A percentile compares a stretch with the other conserved stretches of the same genome.
These are phyloP conservation scores for Antennarius maculatus DNA, from an alignment of 2,797 vertebrate species.

Conservation along the genomic window DNA sequence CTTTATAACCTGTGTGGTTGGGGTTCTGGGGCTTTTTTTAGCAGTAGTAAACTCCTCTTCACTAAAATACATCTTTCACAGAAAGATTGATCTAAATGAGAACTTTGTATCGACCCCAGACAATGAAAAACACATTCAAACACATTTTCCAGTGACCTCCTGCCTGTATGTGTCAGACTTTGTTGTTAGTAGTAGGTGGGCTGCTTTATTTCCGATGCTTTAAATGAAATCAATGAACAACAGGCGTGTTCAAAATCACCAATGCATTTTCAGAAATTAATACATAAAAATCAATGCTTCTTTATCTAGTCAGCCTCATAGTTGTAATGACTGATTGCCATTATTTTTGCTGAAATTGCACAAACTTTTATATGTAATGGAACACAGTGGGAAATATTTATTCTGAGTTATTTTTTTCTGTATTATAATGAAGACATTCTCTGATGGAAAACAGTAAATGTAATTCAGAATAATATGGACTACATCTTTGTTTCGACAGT, in stretches of 20 bases:
- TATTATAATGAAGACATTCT: slow-evolving; percentile 27
- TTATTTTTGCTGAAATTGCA: slow-evolving; percentile 80
- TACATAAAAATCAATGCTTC: slow-evolving; percentile 66
- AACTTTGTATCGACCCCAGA: slow-evolving; percentile 13
- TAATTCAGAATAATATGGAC: slow-evolving; percentile 43
- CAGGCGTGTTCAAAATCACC: slow-evolving; percentile 24
- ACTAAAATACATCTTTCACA: slow-evolving; percentile 39
- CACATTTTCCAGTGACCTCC: not conserved
- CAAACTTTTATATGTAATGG: slow-evolving; percentile 85
- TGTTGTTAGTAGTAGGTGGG: slow-evolving; percentile 21
- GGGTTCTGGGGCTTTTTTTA: not conserved
- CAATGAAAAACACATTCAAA: too few species aligned
- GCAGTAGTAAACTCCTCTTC: not conserved
- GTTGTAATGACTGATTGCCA: slow-evolving; percentile 80
- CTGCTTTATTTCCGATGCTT: slow-evolving; percentile 17
- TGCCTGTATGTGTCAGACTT: slow-evolving; percentile 8
- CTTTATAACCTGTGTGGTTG: too few species aligned
- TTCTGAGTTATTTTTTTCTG: slow-evolving; percentile 65
- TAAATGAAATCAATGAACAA: slow-evolving; percentile 32
- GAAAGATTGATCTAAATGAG: slow-evolving; percentile 58
- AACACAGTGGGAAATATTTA: slow-evolving; percentile 85
- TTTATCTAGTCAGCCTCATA: slow-evolving; percentile 64
- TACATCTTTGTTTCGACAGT: slow-evolving; percentile 16
- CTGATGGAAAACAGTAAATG: slow-evolving; percentile 24
- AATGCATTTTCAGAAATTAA: slow-evolving; percentile 47